Evolutionary conservation across 1,140 invertebrate species (phyloP), one percentile per base, ranked within the genome.

Genomic region (Arion vulgaris): DNA sequence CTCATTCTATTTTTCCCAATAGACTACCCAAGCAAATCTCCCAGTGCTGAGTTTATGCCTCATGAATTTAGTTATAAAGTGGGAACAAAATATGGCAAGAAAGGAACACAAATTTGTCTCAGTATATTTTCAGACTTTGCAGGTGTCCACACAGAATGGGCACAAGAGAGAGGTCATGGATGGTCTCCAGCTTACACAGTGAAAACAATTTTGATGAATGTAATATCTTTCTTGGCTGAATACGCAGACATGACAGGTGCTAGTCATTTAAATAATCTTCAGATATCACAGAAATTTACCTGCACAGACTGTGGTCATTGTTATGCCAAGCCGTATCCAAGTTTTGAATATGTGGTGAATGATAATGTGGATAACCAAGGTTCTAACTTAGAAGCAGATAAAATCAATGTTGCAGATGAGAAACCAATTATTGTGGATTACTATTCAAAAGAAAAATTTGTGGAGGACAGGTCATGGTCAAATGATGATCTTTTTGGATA

Each of bases 21-120:
- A n/a, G 85, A 88, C 32, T 90, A 90, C 75, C 89, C 89, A 0
- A 89, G 87, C 77, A 84, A 86, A 19, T 88, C 87, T 23, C 89
- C 89, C 19, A 90, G 89, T 81, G 89, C 89, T 23, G 89, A 90
- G 51, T 90, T 90, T 83, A 86, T 90, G 34, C 89, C 89, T 28
- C 68, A 45, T 0, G 88, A 88, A 0, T 90, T 90, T 71, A 83
- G 71, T 41, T 89, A 87, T 74, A 86, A 84, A 75, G 85, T 86
- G 45, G 89, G 89, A 26, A 87, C 86, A 1, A 88, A 85, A 77
- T 72, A 80, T 1, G 89, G 88, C 19, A 90, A 87, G 69, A 88
- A 89, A 66, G 89, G 88, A 41, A 87, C 85, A 0, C 32, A 84
- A 53, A 87, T 90, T 0, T 89, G 89, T 71, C 71, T 90, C 66